phyloP scores from a whole-genome alignment of 2,888 invertebrate genomes.

The Luperina testacea region DNA sequence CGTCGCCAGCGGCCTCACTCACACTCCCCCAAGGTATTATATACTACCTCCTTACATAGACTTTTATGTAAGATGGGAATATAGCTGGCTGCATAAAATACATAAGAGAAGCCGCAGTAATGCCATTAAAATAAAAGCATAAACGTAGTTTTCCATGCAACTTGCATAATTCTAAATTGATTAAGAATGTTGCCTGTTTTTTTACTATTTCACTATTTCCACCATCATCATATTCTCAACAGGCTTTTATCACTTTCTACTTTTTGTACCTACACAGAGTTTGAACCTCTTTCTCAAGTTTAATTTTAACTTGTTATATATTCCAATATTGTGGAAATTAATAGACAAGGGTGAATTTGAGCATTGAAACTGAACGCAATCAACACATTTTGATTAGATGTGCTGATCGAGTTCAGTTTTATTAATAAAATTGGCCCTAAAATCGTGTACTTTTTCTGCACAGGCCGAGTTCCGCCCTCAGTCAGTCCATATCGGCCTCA shows the following conservation, averaged over 20 bases:
- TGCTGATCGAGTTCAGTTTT: background rate
- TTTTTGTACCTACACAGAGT: slow-evolving; percentile 16
- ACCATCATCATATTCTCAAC: slow-evolving; percentile 30
- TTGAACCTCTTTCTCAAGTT: slow-evolving; percentile 13
- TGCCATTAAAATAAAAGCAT: background rate
- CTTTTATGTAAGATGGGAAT: slow-evolving; percentile 16
- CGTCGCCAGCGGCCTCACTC: slow-evolving; percentile 93
- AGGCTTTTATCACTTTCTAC: slow-evolving; percentile 40
- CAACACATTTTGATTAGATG: background rate
- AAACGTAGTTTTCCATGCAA: background rate
- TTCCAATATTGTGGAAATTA: background rate
- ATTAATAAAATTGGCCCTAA: background rate
- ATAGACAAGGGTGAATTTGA: background rate
- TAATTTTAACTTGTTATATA: background rate
- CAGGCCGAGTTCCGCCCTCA: slow-evolving; percentile 94
- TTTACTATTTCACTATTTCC: slow-evolving; percentile 20
- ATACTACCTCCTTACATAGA: slow-evolving; percentile 24
- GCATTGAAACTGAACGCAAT: background rate
- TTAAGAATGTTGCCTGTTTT: slow-evolving; percentile 14
- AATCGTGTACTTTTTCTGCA: slow-evolving; percentile 1
- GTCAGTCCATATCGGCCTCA: slow-evolving; percentile 92
- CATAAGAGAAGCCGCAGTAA: slow-evolving; percentile 6
- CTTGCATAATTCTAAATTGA: slow-evolving; percentile 13
- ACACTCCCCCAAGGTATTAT: slow-evolving; percentile 87
- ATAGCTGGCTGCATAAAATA: slow-evolving; percentile 18